Conservation (phyloP, 2,888 invertebrate genomes). For the Ichneumoninae sp. region DNA sequence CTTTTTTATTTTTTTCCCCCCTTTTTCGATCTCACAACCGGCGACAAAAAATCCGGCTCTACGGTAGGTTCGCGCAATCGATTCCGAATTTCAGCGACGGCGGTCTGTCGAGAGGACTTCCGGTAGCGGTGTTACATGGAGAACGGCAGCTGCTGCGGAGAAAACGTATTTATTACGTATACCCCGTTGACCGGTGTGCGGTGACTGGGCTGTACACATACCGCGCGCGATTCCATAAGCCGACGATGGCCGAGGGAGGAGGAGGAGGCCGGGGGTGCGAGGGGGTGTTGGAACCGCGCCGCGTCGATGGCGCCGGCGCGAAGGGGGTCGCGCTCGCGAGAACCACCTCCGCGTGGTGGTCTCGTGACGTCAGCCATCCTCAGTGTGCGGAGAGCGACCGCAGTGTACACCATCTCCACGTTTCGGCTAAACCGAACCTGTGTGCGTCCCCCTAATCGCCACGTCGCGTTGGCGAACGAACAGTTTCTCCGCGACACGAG, state of each 20-base stretch:
- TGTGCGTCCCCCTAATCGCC: conserved; percentile 22
- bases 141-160: not conserved
- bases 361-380: conserved; percentile 82
- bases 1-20: not conserved
- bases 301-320: conserved; percentile 79
- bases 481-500: conserved; percentile 14
- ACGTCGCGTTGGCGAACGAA: conserved; percentile 30
- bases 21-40: not conserved
- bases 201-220: conserved; percentile 23
- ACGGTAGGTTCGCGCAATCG: not conserved
- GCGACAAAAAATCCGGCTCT: not conserved
- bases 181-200: conserved; percentile 30
- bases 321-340: conserved; percentile 76
- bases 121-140: conserved; percentile 3
- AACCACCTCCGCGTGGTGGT: conserved; percentile 83
- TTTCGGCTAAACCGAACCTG: conserved; percentile 66
- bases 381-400: conserved; percentile 84
- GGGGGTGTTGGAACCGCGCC: conserved; percentile 58
- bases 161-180: conserved; percentile 28
- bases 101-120: not conserved
- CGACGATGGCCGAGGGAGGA: conserved; percentile 19
- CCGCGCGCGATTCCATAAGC: conserved; percentile 36
- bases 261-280: conserved; percentile 38
- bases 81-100: not conserved
- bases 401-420: conserved; percentile 81